phyloP scores from a whole-genome alignment of 2,113 vertebrate genomes.

The Vireo altiloquus region DNA sequence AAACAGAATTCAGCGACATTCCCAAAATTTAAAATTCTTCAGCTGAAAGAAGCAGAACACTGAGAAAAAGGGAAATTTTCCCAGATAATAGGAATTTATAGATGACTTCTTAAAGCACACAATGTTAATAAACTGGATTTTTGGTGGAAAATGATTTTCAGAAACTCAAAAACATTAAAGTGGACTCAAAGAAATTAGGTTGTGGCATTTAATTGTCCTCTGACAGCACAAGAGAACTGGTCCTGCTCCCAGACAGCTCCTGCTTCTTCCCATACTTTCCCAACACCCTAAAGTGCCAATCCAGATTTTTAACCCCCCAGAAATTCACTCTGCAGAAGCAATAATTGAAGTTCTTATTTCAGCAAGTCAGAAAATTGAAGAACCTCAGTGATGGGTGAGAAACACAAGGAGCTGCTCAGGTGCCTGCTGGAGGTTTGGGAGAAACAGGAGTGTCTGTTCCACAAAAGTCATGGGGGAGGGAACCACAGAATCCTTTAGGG shows the following conservation, averaged over 20 bases:
- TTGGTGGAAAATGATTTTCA: not conserved
- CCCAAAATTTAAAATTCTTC: not conserved
- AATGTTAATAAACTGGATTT: not conserved
- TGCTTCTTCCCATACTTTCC: not conserved
- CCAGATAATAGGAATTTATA: not conserved
- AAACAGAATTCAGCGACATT: not conserved
- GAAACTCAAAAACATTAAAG: not conserved
- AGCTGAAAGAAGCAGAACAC: not conserved
- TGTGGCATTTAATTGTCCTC: not conserved
- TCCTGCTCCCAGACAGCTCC: not conserved
- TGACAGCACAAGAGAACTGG: not conserved
- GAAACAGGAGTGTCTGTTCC: fast-evolving
- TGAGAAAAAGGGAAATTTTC: not conserved
- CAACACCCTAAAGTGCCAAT: fast-evolving
- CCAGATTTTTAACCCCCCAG: not conserved
- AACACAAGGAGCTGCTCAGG: not conserved
- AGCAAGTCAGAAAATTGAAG: not conserved
- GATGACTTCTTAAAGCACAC: not conserved
- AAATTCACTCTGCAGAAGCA: not conserved
- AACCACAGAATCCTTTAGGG: fast-evolving
- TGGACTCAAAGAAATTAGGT: not conserved
- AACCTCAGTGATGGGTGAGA: not conserved
- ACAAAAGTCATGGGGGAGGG: fast-evolving
- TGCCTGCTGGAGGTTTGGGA: not conserved
- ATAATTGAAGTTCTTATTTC: not conserved